A percentile compares a stretch with the other conserved stretches of the same genome.
Evolutionary conservation across 2,113 vertebrate genomes (phyloP).

Genomic region (Urocitellus parryii): DNA sequence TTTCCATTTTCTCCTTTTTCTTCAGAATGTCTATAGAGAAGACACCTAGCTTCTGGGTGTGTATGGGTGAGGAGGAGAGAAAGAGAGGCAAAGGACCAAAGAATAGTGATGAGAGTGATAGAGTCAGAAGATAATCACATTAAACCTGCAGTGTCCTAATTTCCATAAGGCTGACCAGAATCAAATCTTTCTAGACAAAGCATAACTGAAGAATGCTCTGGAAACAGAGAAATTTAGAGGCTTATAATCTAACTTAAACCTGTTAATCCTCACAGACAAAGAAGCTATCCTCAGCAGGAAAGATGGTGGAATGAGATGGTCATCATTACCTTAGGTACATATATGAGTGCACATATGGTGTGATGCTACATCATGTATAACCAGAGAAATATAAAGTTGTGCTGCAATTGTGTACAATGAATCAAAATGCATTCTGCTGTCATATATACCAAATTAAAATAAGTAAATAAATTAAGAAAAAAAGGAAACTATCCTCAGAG

Average conservation of each 20-base stretch:
- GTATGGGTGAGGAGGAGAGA: neutral
- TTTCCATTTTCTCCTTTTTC: neutral
- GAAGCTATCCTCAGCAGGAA: neutral
- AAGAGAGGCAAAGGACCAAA: neutral
- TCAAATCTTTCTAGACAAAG: constrained; percentile 45
- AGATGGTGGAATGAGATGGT: too few species aligned
- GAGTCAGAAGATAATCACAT: neutral
- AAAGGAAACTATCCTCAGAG: neutral
- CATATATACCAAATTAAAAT: too few species aligned
- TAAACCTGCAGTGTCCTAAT: neutral
- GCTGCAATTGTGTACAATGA: too few species aligned
- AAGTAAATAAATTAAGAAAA: too few species aligned
- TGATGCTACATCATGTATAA: too few species aligned
- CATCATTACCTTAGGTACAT: too few species aligned
- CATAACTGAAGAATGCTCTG: constrained; percentile 53
- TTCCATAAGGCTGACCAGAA: constrained; percentile 28
- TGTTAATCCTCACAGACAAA: constrained; percentile 20
- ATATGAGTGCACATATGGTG: too few species aligned
- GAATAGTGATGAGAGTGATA: neutral
- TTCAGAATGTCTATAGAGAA: constrained; percentile 18
- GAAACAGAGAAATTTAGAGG: constrained; percentile 52
- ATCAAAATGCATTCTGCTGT: too few species aligned
- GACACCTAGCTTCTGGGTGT: neutral
- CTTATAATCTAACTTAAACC: neutral
- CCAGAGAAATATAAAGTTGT: too few species aligned